Evolutionary conservation across 2,888 invertebrate genomes (phyloP).

Genomic region (Lissocephala sabroskyi): DNA sequence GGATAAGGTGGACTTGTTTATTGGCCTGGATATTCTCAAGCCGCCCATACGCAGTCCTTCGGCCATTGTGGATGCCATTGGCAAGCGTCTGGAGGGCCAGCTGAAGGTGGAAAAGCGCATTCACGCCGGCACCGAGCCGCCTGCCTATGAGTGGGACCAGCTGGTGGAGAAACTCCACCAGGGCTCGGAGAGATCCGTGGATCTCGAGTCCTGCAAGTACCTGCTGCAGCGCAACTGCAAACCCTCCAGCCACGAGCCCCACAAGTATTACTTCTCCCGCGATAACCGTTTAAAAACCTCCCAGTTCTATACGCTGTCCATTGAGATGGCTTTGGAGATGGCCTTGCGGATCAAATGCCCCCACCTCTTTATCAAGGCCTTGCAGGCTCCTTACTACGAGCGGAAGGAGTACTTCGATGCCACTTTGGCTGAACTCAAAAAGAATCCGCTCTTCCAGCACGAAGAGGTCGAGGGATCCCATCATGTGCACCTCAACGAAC

Average conservation of each 20-base stretch:
- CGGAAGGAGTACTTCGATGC: slow-evolving; percentile 75
- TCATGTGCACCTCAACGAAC: slow-evolving; percentile 83
- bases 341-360: slow-evolving; percentile 77
- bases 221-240: slow-evolving; percentile 76
- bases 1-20: slow-evolving; percentile 72
- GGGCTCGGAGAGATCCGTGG: slow-evolving; percentile 76
- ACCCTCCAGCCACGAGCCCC: slow-evolving; percentile 74
- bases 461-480: slow-evolving; percentile 80
- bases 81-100: slow-evolving; percentile 72
- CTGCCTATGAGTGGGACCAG: slow-evolving; percentile 77
- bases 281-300: slow-evolving; percentile 77
- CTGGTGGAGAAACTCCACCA: slow-evolving; percentile 75
- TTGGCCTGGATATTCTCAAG: slow-evolving; percentile 67
- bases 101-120: slow-evolving; percentile 71
- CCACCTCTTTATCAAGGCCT: slow-evolving; percentile 77
- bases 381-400: slow-evolving; percentile 75
- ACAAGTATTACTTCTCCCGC: slow-evolving; percentile 77
- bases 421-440: slow-evolving; percentile 75
- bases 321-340: slow-evolving; percentile 75
- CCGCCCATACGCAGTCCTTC: slow-evolving; percentile 49
- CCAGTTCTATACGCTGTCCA: slow-evolving; percentile 51
- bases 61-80: slow-evolving; percentile 52
- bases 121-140: slow-evolving; percentile 73
- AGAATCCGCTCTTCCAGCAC: slow-evolving; percentile 75
- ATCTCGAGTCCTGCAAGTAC: slow-evolving; percentile 74